Percentiles rank a stretch among this genome's conserved stretches.
Conservation (phyloP, 2,113 vertebrate genomes). For the Dasyprocta punctata region DNA sequence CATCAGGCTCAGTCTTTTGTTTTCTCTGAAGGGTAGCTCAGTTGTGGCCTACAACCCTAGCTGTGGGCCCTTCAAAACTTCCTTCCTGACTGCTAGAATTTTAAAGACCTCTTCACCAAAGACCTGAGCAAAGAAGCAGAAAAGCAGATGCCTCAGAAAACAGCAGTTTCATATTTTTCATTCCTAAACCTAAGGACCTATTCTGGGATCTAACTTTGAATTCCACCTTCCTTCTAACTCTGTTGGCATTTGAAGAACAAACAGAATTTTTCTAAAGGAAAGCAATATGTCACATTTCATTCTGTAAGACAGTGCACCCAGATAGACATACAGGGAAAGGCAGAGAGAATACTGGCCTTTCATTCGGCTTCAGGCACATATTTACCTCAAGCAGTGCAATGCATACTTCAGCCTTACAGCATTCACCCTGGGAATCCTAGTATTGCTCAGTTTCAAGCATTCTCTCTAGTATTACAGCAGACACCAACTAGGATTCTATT, state of each 20-base stretch:
- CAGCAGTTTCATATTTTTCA: neutral
- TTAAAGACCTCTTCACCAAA: constrained; percentile 5
- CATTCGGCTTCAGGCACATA: neutral
- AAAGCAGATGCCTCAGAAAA: constrained; percentile 28
- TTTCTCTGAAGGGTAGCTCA: neutral
- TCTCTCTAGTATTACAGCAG: neutral
- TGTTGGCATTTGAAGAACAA: constrained; percentile 40
- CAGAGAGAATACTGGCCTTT: neutral
- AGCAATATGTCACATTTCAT: neutral
- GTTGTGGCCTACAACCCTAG: neutral
- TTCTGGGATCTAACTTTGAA: constrained; percentile 38
- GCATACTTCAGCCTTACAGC: neutral
- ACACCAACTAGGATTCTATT: neutral
- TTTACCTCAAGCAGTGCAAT: neutral
- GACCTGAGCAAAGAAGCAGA: neutral
- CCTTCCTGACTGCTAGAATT: neutral
- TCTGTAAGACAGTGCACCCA: constrained; percentile 33
- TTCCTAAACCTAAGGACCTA: neutral
- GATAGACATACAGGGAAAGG: neutral
- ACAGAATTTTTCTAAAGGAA: neutral
- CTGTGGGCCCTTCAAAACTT: neutral
- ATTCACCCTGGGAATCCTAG: neutral
- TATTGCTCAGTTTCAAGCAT: constrained; percentile 1
- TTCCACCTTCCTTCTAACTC: neutral
- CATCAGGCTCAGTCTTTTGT: neutral